These are phyloP conservation scores for Panulirus ornatus DNA, from an alignment of 1,140 invertebrate genomes.

Conservation along the genomic window DNA sequence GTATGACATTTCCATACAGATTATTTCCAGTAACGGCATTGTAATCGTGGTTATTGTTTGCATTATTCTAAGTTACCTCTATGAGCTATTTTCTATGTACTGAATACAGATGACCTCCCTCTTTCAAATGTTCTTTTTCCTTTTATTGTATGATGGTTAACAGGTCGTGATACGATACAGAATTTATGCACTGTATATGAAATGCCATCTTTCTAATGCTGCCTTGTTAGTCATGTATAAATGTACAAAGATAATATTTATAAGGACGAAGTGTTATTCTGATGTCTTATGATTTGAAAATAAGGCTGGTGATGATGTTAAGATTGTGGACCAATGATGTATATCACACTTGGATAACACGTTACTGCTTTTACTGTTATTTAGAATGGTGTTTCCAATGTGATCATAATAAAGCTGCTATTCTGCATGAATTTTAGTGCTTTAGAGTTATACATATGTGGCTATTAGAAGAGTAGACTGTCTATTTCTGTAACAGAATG, in stretches of 20 bases:
- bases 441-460: constrained; percentile 15
- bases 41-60: constrained; percentile 7
- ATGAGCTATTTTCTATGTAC: neutral
- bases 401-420: neutral
- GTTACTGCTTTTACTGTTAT: neutral
- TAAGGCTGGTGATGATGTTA: constrained; percentile 10
- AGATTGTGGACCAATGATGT: constrained; percentile 14
- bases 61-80: neutral
- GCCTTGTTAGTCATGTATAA: constrained; percentile 62
- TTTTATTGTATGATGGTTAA: neutral
- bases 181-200: neutral
- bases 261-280: constrained; percentile 50
- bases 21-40: neutral
- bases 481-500: constrained; percentile 40
- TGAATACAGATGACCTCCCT: neutral
- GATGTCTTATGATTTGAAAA: constrained; percentile 9
- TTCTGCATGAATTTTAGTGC: neutral
- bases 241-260: constrained; percentile 60
- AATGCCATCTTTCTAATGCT: neutral
- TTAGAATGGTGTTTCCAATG: neutral
- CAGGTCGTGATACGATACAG: neutral
- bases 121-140: neutral
- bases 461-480: no score
- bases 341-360: neutral
- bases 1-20: neutral